Percentiles rank a stretch among this genome's conserved stretches.
These are phyloP conservation scores for Magallana ariakensis DNA, from an alignment of 1,140 invertebrate species.

Conservation along the genomic window DNA sequence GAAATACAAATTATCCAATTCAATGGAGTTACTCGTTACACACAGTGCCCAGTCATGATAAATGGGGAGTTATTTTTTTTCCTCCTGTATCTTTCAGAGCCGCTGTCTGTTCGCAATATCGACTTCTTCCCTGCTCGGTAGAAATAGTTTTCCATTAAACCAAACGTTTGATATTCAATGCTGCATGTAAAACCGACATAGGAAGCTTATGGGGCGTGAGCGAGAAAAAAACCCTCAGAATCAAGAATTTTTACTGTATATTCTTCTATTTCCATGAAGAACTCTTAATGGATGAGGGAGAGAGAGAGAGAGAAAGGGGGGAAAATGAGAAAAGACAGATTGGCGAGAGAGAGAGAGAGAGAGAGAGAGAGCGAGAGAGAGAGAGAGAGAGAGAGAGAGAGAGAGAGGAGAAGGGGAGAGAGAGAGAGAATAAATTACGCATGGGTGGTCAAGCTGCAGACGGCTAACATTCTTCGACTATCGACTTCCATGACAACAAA, in stretches of 20 bases:
- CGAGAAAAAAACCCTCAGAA: background rate
- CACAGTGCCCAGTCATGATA: constrained; percentile 7
- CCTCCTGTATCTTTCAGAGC: constrained; percentile 1
- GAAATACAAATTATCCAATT: constrained; percentile 15
- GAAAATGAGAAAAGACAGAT: too few species aligned
- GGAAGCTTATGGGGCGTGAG: background rate
- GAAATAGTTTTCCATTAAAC: constrained; percentile 22
- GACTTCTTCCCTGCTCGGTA: constrained; percentile 3
- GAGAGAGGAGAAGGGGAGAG: too few species aligned
- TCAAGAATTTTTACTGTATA: background rate
- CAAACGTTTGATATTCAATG: constrained; percentile 24
- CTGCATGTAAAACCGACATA: background rate
- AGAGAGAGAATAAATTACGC: too few species aligned
- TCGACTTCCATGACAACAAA: background rate
- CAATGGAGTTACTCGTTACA: background rate
- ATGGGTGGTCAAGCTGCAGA: background rate
- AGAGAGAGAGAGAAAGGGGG: too few species aligned
- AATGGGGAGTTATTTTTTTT: background rate
- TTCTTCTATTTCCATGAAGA: too few species aligned
- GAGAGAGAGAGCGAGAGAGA: background rate
- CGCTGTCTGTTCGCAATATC: background rate
- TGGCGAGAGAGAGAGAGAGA: too few species aligned
- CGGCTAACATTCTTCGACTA: background rate
- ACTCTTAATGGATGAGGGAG: too few species aligned
- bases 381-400: background rate